phyloP scores from a whole-genome alignment of 1,140 invertebrate genomes.

The Plectrocnemia conspersa region DNA sequence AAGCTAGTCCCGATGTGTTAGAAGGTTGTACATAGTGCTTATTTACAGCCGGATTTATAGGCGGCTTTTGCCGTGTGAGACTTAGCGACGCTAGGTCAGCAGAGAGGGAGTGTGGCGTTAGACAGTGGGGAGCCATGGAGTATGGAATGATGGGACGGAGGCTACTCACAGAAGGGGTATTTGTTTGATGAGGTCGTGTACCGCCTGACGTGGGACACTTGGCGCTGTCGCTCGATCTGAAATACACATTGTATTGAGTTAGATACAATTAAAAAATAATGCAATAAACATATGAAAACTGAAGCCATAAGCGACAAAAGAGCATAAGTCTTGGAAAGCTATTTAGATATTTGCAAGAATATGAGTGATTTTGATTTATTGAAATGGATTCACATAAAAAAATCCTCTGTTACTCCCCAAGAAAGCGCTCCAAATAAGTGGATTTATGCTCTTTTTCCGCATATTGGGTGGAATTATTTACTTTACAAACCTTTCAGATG shows the following conservation, averaged over 20 bases:
- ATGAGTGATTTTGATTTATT: no score
- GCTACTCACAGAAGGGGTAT: slow-evolving; percentile 47
- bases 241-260: no score
- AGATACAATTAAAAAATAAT: no score
- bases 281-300: no score
- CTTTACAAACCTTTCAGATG: slow-evolving; percentile 60
- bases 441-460: no score
- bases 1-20: slow-evolving; percentile 29
- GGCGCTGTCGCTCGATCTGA: slow-evolving; percentile 50
- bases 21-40: slow-evolving; percentile 33
- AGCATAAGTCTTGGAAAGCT: no score
- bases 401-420: no score
- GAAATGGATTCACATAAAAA: no score
- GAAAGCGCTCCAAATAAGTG: no score
- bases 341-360: no score
- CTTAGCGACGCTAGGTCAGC: slow-evolving; percentile 32
- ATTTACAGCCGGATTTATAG: slow-evolving; percentile 35
- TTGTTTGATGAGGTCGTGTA: slow-evolving; percentile 28
- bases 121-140: slow-evolving; percentile 47
- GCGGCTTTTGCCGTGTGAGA: slow-evolving; percentile 33
- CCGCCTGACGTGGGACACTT: slow-evolving; percentile 41
- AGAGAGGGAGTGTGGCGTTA: slow-evolving; percentile 32
- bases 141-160: slow-evolving; percentile 37
- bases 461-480: no score
- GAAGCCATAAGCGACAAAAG: no score